Base-by-base conservation (phyloP, 1,140 invertebrate genomes). In the Ylistrum balloti region DNA sequence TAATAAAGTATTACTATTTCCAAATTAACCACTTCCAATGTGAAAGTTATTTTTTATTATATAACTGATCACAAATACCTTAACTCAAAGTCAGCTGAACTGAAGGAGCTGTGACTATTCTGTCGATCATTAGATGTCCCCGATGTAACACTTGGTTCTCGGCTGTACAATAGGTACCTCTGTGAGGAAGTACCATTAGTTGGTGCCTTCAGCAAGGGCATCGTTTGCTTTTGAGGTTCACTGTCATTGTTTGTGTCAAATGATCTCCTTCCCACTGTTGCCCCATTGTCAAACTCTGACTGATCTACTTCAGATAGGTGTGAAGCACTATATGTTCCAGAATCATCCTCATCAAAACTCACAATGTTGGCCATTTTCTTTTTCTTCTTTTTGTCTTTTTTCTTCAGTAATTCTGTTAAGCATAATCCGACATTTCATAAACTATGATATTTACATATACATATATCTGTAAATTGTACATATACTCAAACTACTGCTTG, bases 291-390 rank as follows among this genome's bases (percentile, higher is more conserved):
- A 11, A 33, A 32, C 17, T 88, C 87, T 86, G 56, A 28, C 34
- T 88, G 32, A 85, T 91, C 87, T 35, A 35, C 35, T n/a, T 85
- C 85, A 85, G 88, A 74, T n/a, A 74, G 56, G 13, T 74, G 56
- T 22, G 56, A 74, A n/a, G 56, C 45, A 89, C 35, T 87, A 17
- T 48, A 85, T 45, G 88, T 86, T 17, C 89, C 91, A 10, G 90
- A 90, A 45, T 93, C 96, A 86, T 97, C 97, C 88, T 97, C 97
- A 94, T 97, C 97, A 95, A 97, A 97, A 28, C 97, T 97, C 89
- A 97, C 97, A 92, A 97, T 97, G 91, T 97, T 97, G 0, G 97
- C 96, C 74, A 96, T 96, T 89, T 97, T 96, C 95, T 97, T 97
- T 94, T 97, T 97, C 89, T 96, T 97, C 87, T 95, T 97, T 88